These are phyloP conservation scores for Plectus sambesii DNA, from an alignment of 1,140 invertebrate genomes.

Conservation along the genomic window DNA sequence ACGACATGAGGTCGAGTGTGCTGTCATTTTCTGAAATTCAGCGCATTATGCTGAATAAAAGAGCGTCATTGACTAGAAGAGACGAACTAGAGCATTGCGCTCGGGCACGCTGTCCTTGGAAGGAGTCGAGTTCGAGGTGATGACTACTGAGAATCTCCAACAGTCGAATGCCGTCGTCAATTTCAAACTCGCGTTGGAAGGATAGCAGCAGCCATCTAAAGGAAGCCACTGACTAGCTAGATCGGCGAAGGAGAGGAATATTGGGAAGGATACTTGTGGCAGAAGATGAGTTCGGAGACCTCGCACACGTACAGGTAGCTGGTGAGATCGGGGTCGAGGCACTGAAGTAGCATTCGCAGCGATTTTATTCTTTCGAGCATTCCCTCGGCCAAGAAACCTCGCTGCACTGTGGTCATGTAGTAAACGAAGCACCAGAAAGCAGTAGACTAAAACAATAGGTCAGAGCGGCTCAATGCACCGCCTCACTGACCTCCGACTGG, in stretches of 20 bases:
- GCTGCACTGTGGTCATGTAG: slow-evolving; percentile 44
- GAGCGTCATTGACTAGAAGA: not conserved
- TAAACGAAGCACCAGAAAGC: slow-evolving; percentile 47
- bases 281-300: slow-evolving; percentile 44
- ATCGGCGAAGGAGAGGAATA: too few species aligned
- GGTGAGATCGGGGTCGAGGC: too few species aligned
- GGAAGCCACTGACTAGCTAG: too few species aligned
- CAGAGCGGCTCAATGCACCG: too few species aligned
- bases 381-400: slow-evolving; percentile 45
- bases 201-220: slow-evolving; percentile 45
- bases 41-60: not conserved
- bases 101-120: slow-evolving; percentile 40
- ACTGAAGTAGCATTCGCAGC: too few species aligned
- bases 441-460: slow-evolving; percentile 39
- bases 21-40: not conserved
- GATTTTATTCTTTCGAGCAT: slow-evolving; percentile 44
- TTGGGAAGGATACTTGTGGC: slow-evolving; percentile 34
- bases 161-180: slow-evolving; percentile 41
- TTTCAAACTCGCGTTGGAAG: slow-evolving; percentile 46
- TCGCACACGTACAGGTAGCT: too few species aligned
- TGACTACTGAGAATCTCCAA: slow-evolving; percentile 47
- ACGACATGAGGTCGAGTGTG: not conserved
- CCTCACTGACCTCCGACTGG: slow-evolving; percentile 46
- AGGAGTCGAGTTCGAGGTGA: slow-evolving; percentile 43
- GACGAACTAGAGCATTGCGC: not conserved